phyloP scores from a whole-genome alignment of 2,797 vertebrate species.

The Lutjanus argentimaculatus region DNA sequence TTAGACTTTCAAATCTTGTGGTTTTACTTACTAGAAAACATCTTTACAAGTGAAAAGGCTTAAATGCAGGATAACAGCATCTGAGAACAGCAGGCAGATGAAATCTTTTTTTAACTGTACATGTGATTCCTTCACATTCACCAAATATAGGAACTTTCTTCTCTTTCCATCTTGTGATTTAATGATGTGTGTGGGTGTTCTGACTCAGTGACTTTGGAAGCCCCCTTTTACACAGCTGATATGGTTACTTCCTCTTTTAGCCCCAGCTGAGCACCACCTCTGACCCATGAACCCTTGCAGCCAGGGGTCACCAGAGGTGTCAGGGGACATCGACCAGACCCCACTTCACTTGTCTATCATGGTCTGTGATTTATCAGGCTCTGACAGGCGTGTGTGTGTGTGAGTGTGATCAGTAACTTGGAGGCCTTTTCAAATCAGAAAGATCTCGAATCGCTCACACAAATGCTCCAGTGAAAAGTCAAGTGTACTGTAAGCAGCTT shows the following conservation, averaged over 20 bases:
- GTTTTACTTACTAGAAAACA: constrained; percentile 21
- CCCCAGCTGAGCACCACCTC: constrained; percentile 65
- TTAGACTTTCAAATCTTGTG: constrained; percentile 1
- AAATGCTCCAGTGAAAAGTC: constrained; percentile 44
- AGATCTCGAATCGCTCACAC: constrained; percentile 4
- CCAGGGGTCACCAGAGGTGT: constrained; percentile 68
- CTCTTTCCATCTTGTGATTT: constrained; percentile 48
- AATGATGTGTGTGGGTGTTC: constrained; percentile 68
- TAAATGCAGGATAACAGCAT: neutral
- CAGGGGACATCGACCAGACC: constrained; percentile 65
- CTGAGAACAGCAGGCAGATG: constrained; percentile 5
- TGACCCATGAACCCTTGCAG: constrained; percentile 62
- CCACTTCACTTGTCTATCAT: constrained; percentile 52
- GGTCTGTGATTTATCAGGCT: constrained; percentile 54
- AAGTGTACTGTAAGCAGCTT: constrained; percentile 27
- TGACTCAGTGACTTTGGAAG: constrained; percentile 39
- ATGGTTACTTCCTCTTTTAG: constrained; percentile 77
- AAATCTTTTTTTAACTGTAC: no score
- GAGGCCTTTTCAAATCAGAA: constrained; percentile 37
- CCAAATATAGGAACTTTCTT: constrained; percentile 18
- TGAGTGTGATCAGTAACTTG: constrained; percentile 14
- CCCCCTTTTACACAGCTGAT: constrained; percentile 71
- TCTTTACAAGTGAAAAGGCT: constrained; percentile 7
- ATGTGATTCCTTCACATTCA: constrained; percentile 25
- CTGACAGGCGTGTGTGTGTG: constrained; percentile 24